Evolutionary conservation across 2,113 vertebrate species (phyloP).

Genomic region (Lepus europaeus): DNA sequence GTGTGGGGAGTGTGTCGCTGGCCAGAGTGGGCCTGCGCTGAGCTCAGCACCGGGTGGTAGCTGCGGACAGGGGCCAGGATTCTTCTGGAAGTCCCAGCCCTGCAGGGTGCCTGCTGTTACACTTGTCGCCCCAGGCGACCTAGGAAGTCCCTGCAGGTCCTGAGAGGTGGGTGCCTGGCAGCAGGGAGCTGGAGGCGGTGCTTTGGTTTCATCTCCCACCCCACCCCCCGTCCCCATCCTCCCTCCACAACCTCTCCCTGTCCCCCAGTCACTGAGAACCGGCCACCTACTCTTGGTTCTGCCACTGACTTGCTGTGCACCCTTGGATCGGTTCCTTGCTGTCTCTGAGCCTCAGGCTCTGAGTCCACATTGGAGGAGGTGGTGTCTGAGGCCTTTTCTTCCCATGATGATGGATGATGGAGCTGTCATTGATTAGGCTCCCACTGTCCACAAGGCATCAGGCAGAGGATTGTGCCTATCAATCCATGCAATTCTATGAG

Average conservation of each 20-base stretch:
- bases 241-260: neutral
- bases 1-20: accelerated
- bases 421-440: neutral
- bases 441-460: neutral
- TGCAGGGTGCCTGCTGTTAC: neutral
- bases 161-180: neutral
- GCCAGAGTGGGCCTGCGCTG: accelerated
- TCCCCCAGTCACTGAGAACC: neutral
- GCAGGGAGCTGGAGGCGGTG: neutral
- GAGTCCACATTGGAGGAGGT: too few species aligned
- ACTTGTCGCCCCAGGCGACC: neutral
- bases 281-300: neutral
- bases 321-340: neutral
- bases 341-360: neutral
- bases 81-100: neutral
- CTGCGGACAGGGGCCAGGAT: accelerated
- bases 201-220: neutral
- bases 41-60: neutral
- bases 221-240: too few species aligned
- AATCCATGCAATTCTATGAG: neutral
- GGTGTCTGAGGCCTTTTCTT: neutral
- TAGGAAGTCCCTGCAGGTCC: neutral
- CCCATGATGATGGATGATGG: neutral
- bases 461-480: neutral
- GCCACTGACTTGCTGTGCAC: neutral